Evolutionary conservation across 2,113 vertebrate species (phyloP).

Genomic region (Formicarius rufipectus): DNA sequence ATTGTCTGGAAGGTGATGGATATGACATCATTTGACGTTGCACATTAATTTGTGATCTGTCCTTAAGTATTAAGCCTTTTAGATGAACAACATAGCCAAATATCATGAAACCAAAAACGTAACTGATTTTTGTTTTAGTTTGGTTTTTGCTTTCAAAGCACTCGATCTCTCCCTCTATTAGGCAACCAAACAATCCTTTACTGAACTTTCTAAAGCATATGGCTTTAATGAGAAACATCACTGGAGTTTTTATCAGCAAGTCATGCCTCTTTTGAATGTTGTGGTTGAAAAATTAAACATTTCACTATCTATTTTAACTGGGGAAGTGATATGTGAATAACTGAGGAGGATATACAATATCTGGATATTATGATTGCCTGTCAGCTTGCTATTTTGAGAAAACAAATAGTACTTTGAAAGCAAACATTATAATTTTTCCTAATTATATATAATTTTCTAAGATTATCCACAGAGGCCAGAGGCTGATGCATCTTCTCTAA

Average conservation of each 20-base stretch:
- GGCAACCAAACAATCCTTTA: not conserved
- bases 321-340: not conserved
- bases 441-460: constrained; percentile 49
- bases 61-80: not conserved
- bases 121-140: not conserved
- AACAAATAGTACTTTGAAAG: constrained; percentile 19
- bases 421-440: constrained; percentile 14
- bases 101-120: not conserved
- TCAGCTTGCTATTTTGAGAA: constrained; percentile 7
- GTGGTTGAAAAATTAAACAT: constrained; percentile 20
- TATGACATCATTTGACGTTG: not conserved
- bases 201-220: not conserved
- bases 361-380: not conserved
- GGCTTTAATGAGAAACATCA: not conserved
- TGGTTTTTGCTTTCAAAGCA: not conserved
- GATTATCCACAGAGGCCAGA: not conserved
- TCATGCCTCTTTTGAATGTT: not conserved
- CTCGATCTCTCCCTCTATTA: not conserved
- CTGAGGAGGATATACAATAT: not conserved
- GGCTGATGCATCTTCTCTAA: constrained; percentile 1
- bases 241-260: not conserved
- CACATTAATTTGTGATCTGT: not conserved
- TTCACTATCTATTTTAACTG: constrained; percentile 21
- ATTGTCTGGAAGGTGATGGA: not conserved
- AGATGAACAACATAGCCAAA: not conserved